Evolutionary conservation across 1,140 invertebrate genomes (phyloP).

Genomic region (Dreissena rostriformis): DNA sequence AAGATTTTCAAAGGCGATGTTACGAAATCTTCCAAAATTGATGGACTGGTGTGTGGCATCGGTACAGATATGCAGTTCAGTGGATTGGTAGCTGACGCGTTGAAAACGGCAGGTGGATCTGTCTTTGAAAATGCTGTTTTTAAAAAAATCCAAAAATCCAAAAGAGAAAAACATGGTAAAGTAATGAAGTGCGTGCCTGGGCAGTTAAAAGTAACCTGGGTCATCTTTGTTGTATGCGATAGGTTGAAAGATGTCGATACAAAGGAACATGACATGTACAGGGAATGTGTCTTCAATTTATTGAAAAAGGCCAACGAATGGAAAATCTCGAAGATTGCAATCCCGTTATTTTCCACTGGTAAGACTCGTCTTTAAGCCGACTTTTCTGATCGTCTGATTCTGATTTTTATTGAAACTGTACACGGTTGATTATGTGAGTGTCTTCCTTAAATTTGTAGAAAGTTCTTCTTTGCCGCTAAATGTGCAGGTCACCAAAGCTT

Average conservation of each 20-base stretch:
- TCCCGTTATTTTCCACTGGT: conserved; percentile 42
- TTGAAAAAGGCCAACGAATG: conserved; percentile 15
- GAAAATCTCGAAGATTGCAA: conserved; percentile 8
- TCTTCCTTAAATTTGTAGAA: background rate
- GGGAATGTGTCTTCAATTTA: background rate
- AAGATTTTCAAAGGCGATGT: conserved; percentile 35
- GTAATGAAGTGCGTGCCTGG: conserved; percentile 28
- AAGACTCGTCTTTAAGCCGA: background rate
- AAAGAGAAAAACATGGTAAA: background rate
- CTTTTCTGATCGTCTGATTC: background rate
- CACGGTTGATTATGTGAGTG: background rate
- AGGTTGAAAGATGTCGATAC: conserved; percentile 8
- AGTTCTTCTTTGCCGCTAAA: background rate
- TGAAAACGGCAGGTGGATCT: conserved; percentile 12
- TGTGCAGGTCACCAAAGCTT: background rate
- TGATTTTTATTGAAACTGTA: background rate
- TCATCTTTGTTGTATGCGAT: conserved; percentile 10
- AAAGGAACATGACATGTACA: conserved; percentile 8
- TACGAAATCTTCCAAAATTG: conserved; percentile 2
- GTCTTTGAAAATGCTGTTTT: background rate
- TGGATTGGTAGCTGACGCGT: conserved; percentile 32
- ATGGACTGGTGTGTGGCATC: conserved; percentile 39
- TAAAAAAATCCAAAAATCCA: background rate
- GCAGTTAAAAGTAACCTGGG: background rate
- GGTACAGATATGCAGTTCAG: background rate